Conservation (phyloP, 2,797 vertebrate genomes). For the Meda fulgida region DNA sequence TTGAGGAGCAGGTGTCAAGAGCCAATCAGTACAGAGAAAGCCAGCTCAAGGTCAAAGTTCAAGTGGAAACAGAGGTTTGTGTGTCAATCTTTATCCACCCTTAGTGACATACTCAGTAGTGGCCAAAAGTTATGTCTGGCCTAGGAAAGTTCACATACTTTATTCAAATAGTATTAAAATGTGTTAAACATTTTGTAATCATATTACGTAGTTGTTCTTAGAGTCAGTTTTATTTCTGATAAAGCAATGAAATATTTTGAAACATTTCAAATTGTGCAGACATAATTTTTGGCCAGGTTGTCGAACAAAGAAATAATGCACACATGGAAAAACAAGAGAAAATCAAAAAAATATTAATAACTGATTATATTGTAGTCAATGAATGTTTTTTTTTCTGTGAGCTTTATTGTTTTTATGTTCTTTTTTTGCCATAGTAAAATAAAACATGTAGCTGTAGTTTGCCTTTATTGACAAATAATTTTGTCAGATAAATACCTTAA, state of each 20-base stretch:
- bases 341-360: neutral
- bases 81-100: neutral
- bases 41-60: constrained; percentile 94
- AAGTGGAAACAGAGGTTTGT: constrained; percentile 95
- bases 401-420: neutral
- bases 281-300: neutral
- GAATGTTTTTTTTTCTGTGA: neutral
- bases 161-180: neutral
- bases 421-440: neutral
- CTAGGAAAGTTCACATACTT: neutral
- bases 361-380: neutral
- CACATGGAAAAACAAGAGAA: neutral
- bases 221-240: neutral
- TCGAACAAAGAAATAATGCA: neutral
- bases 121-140: neutral
- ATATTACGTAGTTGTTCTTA: neutral
- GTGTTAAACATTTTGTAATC: neutral
- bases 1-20: constrained; percentile 93
- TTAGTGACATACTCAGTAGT: neutral
- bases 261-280: neutral
- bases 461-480: neutral
- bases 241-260: neutral
- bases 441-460: neutral
- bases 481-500: neutral
- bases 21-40: constrained; percentile 96